phyloP scores from a whole-genome alignment of 2,113 vertebrate genomes.

The Casuarius casuarius region DNA sequence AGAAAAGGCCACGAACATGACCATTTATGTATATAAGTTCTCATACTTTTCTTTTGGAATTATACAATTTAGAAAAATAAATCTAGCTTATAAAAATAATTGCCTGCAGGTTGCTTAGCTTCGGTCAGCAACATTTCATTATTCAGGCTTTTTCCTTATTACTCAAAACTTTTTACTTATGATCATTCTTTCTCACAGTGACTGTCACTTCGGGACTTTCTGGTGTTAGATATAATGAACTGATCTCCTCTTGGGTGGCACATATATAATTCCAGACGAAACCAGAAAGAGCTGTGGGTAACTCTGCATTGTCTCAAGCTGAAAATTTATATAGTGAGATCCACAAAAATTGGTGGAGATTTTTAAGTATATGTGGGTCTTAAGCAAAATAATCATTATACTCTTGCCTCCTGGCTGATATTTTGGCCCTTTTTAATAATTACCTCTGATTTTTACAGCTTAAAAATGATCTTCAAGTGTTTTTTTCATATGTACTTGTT shows the following conservation, averaged over 20 bases:
- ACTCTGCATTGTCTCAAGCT: background rate
- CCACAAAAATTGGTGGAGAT: background rate
- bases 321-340: background rate
- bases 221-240: background rate
- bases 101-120: background rate
- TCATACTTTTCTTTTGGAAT: background rate
- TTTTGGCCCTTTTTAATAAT: background rate
- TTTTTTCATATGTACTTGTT: too few relatives aligned
- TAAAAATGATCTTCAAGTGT: background rate
- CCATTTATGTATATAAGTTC: background rate
- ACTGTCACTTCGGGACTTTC: background rate
- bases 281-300: background rate
- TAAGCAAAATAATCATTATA: background rate
- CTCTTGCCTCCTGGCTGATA: background rate
- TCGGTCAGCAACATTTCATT: fast-evolving
- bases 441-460: background rate
- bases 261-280: background rate
- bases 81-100: background rate
- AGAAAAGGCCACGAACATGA: background rate
- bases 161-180: background rate
- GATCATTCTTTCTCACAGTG: background rate
- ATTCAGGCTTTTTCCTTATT: background rate
- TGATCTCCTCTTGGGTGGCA: background rate
- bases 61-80: background rate
- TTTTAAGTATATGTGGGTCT: background rate